Evolutionary conservation across 1,140 invertebrate species (phyloP), one percentile per base, ranked within the genome.

Genomic region (Octopus bimaculoides): DNA sequence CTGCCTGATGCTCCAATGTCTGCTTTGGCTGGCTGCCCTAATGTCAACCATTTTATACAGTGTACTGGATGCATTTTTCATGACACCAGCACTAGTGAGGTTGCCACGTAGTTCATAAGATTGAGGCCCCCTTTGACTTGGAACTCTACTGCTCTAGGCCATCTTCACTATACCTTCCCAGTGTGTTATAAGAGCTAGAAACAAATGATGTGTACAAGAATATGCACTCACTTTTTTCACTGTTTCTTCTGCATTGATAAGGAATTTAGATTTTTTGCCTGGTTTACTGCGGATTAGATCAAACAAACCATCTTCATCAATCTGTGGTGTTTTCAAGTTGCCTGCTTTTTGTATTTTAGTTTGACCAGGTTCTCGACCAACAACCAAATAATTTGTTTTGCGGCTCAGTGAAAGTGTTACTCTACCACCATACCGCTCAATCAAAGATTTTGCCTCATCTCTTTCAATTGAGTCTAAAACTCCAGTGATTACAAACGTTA

Each of bases 401-500:
- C 93, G 93, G 79, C 95, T 96, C 14, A 98, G 90, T 61, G 91
- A 89, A 20, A 90, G 92, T 78, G 95, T 94, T 1, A 95, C 92
- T 88, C 93, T 93, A 0, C 96, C 97, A 52, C 96, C 95, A 89
- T 95, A 95, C 83, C 94, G 93, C 80, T 93, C 93, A 53, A 97
- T 93, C 12, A 96, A 88, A 41, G 92, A 92, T 71, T 92, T 92
- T 41, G 93, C 93, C 85, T 97, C 95, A 55, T 96, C 94, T 54
- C 94, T 91, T 86, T 97, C 95, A 83, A 98, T 91, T 0, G 95
- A 96, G 87, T 97, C 96, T 12, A 97, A 90, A 6, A 97, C 94
- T 41, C 97, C 97, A 80, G 96, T 97, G 73, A 96, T 90, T 9
- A 98, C 89, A 89, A 98, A 97, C 53, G 93, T 94, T 81, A 95